Base-by-base conservation (phyloP, 2,113 vertebrate species). In the Gymnocephalus cernua region DNA sequence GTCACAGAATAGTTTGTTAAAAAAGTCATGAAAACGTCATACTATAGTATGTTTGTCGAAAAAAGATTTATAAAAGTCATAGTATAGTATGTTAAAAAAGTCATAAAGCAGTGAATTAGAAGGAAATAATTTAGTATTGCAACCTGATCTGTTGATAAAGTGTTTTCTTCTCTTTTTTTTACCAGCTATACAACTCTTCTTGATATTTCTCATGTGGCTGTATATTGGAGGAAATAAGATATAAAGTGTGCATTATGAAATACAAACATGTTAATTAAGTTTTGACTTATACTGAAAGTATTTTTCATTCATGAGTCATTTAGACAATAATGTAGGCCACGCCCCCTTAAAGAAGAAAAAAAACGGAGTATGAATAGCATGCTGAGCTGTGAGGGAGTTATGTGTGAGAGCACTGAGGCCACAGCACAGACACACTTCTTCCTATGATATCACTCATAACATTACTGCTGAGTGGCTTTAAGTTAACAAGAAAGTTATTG, bases 341-440 rank as follows among this genome's bases (percentile, higher is more conserved):
- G 5, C 79, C 79, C 44, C 21, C 2, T 10, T n/a, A n/a, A n/a
- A n/a, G n/a, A n/a, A n/a, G n/a, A n/a, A n/a, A n/a, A n/a, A n/a
- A n/a, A n/a, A n/a, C n/a, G n/a, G 15, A 64, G 7, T 57, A 70
- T 70, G 23, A 77, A 23, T 19, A 68, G 2, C 8, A 23, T 9
- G 5, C n/a, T 41, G 35, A 14, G 27, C 66, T 12, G 45, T 11
- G n/a, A 0, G n/a, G 3, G 8, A 29, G 14, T 38, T 14, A 2
- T 14, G 19, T 5, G 11, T 10, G 1, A 62, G 19, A 32, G 4
- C 44, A 10, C 16, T 29, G 8, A 15, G 25, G 0, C 4, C 38
- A 66, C 45, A 66, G 45, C 51, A 51, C 51, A 45, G 29, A 74
- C 8, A 44, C n/a, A n/a, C 7, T 41, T 56, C 70, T 61, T 72